Evolutionary conservation across 2,888 invertebrate species (phyloP).

Genomic region (Stenurella melanura): DNA sequence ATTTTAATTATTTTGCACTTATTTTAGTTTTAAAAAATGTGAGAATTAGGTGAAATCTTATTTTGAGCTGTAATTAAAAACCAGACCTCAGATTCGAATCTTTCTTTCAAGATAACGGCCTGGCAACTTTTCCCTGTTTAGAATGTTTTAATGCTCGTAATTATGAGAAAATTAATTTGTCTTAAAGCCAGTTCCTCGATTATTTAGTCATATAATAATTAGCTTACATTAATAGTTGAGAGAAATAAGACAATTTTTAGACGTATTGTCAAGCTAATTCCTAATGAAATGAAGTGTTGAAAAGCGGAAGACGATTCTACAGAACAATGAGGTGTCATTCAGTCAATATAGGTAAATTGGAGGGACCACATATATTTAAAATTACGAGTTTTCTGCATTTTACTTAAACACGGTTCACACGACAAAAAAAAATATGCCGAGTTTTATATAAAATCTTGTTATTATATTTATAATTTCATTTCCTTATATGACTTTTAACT

Average conservation of each 20-base stretch:
- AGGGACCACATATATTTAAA: no score
- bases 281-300: neutral
- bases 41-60: slow-evolving; percentile 62
- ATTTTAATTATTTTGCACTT: slow-evolving; percentile 60
- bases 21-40: slow-evolving; percentile 59
- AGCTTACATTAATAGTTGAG: neutral
- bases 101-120: slow-evolving; percentile 27
- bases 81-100: slow-evolving; percentile 34
- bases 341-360: no score
- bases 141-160: slow-evolving; percentile 32
- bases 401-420: no score
- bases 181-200: slow-evolving; percentile 30
- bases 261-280: neutral
- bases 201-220: slow-evolving; percentile 31
- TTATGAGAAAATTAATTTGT: slow-evolving; percentile 45
- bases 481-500: no score
- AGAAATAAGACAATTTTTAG: neutral
- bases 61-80: slow-evolving; percentile 41
- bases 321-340: no score
- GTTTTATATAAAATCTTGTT: no score
- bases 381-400: no score
- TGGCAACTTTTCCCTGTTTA: slow-evolving; percentile 40
- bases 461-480: no score
- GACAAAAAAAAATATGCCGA: no score
- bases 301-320: no score